These are phyloP conservation scores for Carettochelys insculpta DNA, from an alignment of 2,113 vertebrate species.

Conservation along the genomic window DNA sequence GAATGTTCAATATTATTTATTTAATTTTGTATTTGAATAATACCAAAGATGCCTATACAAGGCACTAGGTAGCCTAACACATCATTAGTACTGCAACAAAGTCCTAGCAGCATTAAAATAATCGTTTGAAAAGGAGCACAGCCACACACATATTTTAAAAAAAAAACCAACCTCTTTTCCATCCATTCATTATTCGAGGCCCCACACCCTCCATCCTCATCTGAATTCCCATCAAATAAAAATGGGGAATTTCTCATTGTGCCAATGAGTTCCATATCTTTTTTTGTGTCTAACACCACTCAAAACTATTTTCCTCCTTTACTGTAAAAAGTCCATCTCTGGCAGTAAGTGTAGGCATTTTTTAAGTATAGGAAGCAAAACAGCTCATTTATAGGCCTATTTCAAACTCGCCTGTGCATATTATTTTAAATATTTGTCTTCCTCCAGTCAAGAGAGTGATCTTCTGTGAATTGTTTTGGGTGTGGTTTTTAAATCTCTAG, in stretches of 20 bases:
- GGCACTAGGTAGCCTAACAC: neutral
- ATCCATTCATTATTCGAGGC: neutral
- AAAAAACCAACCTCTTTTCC: neutral
- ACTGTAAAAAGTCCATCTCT: neutral
- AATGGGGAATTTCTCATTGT: neutral
- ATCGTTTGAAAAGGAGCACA: neutral
- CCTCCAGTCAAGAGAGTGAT: accelerated
- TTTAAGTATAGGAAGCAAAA: neutral
- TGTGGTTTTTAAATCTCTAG: neutral
- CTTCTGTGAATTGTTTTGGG: neutral
- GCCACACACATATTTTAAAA: neutral
- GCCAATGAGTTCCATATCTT: neutral
- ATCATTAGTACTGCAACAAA: neutral
- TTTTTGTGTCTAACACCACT: neutral
- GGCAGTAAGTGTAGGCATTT: neutral
- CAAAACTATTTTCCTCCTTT: neutral
- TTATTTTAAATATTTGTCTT: neutral
- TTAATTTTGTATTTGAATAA: neutral
- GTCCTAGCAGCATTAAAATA: neutral
- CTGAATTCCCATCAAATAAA: neutral
- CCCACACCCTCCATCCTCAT: neutral
- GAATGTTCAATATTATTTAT: neutral
- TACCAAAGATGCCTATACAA: neutral
- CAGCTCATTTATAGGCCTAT: neutral
- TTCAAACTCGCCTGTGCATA: neutral